Conservation (phyloP, 2,113 vertebrate species). For the Leptobrachium ailaonicum region DNA sequence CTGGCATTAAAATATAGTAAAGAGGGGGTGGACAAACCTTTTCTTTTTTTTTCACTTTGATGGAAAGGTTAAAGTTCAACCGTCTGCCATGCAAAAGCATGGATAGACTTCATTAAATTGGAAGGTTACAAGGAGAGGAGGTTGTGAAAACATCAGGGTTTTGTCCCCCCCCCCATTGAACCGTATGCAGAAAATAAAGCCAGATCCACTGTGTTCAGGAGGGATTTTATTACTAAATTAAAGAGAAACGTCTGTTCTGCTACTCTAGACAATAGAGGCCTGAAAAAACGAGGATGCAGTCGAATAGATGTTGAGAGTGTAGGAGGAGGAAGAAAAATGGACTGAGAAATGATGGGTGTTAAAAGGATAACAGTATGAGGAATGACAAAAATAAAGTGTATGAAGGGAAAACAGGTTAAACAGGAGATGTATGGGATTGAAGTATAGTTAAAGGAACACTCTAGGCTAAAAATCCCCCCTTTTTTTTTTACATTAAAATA, state of each 20-base stretch:
- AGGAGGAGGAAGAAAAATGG: no score
- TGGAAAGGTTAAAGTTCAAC: constrained; percentile 43
- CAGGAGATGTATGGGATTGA: no score
- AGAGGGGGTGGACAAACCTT: constrained; percentile 6
- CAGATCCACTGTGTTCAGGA: neutral
- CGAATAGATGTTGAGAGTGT: neutral
- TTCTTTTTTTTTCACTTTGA: constrained; percentile 24
- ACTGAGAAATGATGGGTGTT: no score
- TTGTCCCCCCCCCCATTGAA: constrained; percentile 15
- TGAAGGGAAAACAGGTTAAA: no score
- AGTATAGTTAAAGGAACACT: no score
- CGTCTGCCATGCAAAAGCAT: constrained; percentile 4
- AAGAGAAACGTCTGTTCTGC: neutral
- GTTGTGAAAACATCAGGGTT: constrained; percentile 16
- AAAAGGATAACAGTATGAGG: no score
- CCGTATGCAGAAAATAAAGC: neutral
- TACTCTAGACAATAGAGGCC: neutral
- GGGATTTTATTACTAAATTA: neutral
- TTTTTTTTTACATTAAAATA: no score
- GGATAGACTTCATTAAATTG: constrained; percentile 26
- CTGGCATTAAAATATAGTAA: neutral
- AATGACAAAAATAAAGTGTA: no score
- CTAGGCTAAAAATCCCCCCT: no score
- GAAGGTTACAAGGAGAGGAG: constrained; percentile 34
- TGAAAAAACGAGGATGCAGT: neutral